A percentile compares a stretch with the other conserved stretches of the same genome.
phyloP scores from a whole-genome alignment of 1,140 invertebrate genomes.

The Scaptomyza pallida region DNA sequence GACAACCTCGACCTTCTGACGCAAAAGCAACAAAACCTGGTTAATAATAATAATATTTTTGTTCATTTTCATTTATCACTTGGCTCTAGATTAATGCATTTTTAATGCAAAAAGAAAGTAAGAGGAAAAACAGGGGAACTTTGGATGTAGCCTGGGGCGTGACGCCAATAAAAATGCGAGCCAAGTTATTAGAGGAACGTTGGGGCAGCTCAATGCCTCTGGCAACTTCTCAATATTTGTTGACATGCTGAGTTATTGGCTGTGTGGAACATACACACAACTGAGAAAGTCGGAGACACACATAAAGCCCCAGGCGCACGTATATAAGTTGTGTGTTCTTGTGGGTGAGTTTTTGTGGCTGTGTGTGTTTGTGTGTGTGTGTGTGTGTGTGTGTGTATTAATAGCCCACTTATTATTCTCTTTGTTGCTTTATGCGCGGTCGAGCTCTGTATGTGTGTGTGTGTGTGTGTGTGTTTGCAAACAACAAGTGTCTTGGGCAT shows the following conservation, averaged over 20 bases:
- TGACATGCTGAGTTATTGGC: constrained; percentile 76
- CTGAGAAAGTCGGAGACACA: not conserved
- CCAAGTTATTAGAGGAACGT: not conserved
- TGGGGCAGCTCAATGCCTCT: not conserved
- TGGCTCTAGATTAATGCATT: constrained; percentile 71
- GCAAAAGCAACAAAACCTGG: not conserved
- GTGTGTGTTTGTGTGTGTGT: not conserved
- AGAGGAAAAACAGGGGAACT: constrained; percentile 20
- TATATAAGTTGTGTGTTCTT: not conserved
- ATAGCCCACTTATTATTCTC: constrained; percentile 75
- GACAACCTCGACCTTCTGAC: not conserved
- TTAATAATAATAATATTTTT: constrained; percentile 40
- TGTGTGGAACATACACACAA: constrained; percentile 33
- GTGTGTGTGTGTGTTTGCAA: constrained; percentile 14
- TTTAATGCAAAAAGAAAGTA: constrained; percentile 67
- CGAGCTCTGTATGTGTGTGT: not conserved
- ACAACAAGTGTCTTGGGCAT: constrained; percentile 50
- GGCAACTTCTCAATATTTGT: constrained; percentile 59
- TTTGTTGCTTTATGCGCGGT: constrained; percentile 19
- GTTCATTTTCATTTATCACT: constrained; percentile 70
- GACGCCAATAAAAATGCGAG: constrained; percentile 59
- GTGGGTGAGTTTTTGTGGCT: not conserved
- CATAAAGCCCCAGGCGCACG: not conserved
- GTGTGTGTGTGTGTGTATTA: constrained; percentile 49
- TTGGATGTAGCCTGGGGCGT: constrained; percentile 38